A percentile compares a stretch with the other conserved stretches of the same genome.
phyloP scores from a whole-genome alignment of 2,888 invertebrate genomes.

The Schizaphis graminum region DNA sequence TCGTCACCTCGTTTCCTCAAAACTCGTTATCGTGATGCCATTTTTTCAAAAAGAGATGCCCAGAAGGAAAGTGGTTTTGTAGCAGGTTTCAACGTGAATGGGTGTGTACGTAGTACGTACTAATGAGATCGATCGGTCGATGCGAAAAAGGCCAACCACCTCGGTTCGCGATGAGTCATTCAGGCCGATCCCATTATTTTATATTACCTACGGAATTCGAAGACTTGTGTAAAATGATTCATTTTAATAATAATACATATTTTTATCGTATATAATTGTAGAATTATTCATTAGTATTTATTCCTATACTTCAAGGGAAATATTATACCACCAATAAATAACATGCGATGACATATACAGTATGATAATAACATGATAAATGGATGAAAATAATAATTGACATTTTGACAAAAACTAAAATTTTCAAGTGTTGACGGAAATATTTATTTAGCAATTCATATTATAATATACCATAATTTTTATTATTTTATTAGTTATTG shows the following conservation, averaged over 20 bases:
- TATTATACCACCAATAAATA: background rate
- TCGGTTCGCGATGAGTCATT: background rate
- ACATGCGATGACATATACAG: background rate
- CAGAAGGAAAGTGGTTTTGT: background rate
- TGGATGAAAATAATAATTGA: background rate
- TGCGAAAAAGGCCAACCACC: background rate
- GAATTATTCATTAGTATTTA: background rate
- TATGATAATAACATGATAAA: background rate
- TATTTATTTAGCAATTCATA: background rate
- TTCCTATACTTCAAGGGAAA: background rate
- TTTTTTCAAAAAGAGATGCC: background rate
- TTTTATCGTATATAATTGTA: background rate
- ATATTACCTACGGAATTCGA: slow-evolving; percentile 3
- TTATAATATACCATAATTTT: background rate
- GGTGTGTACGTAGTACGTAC: background rate
- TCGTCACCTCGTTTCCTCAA: background rate
- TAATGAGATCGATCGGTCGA: background rate
- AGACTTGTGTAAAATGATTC: background rate
- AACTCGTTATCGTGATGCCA: background rate
- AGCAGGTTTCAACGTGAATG: background rate
- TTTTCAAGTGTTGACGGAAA: background rate
- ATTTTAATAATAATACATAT: background rate
- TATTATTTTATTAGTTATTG: background rate
- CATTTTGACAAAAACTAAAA: background rate
- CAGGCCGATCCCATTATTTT: background rate